Evolutionary conservation across 2,888 invertebrate genomes (phyloP).

Genomic region (Nycteola revayana): DNA sequence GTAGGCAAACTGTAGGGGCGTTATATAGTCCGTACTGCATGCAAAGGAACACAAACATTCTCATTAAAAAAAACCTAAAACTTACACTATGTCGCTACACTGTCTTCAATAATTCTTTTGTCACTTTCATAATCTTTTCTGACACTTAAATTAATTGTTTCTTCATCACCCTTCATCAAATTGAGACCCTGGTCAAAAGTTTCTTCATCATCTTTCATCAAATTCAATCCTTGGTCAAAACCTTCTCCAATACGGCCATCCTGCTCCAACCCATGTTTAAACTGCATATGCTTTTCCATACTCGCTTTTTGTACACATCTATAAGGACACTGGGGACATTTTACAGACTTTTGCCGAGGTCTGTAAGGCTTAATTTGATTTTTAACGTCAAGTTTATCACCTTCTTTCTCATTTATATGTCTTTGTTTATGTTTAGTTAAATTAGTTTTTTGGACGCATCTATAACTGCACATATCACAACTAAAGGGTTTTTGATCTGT

Average conservation of each 20-base stretch:
- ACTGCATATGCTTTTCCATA: constrained; percentile 71
- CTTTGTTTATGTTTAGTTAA: constrained; percentile 73
- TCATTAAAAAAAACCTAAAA: constrained; percentile 6
- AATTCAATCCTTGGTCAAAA: constrained; percentile 9
- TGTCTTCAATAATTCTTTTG: constrained; percentile 17
- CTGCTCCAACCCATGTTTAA: constrained; percentile 53
- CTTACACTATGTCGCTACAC: constrained; percentile 29
- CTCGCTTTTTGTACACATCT: constrained; percentile 72
- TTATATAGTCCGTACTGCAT: too few species aligned
- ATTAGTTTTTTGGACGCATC: constrained; percentile 76
- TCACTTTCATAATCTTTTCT: constrained; percentile 40
- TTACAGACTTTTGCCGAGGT: constrained; percentile 68
- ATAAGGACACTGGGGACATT: constrained; percentile 66
- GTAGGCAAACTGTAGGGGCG: too few species aligned
- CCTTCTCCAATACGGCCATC: constrained; percentile 7
- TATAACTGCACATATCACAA: constrained; percentile 72
- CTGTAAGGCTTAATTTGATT: constrained; percentile 61
- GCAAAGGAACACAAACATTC: too few species aligned
- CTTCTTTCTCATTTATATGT: constrained; percentile 65
- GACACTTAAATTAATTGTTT: constrained; percentile 55
- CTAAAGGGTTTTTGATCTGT: constrained; percentile 76
- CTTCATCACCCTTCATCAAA: constrained; percentile 35
- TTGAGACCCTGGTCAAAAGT: constrained; percentile 32
- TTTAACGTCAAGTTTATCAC: constrained; percentile 53
- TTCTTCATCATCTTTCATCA: constrained; percentile 12